These are phyloP conservation scores for Mionectes macconnelli DNA, from an alignment of 2,113 vertebrate species.

Conservation along the genomic window DNA sequence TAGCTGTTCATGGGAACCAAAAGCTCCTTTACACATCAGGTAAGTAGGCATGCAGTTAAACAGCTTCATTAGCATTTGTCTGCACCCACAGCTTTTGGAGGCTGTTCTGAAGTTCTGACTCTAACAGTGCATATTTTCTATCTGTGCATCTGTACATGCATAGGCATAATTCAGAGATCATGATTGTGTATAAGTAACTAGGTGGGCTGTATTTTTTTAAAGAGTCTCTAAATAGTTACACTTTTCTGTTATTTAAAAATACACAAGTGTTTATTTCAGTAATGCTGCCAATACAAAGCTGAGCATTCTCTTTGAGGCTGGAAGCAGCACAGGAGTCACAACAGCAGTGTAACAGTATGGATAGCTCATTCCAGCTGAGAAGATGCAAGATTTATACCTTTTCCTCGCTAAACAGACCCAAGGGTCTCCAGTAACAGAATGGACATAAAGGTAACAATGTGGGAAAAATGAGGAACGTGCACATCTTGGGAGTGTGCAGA, in stretches of 20 bases:
- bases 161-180: neutral
- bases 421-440: neutral
- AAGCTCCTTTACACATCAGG: neutral
- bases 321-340: neutral
- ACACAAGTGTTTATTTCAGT: neutral
- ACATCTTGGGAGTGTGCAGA: neutral
- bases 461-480: neutral
- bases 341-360: neutral
- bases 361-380: neutral
- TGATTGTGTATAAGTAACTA: neutral
- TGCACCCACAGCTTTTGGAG: neutral
- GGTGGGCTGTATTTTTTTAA: neutral
- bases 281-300: neutral
- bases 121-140: too few relatives aligned
- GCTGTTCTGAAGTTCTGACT: neutral
- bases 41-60: neutral
- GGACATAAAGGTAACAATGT: neutral
- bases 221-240: neutral
- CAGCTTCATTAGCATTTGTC: neutral
- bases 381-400: neutral
- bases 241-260: neutral
- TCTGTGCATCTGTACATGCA: neutral
- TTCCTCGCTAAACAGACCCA: neutral
- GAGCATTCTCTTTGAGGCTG: neutral
- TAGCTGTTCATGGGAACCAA: neutral